phyloP scores from a whole-genome alignment of 2,888 invertebrate genomes.

The Acleris cristana region DNA sequence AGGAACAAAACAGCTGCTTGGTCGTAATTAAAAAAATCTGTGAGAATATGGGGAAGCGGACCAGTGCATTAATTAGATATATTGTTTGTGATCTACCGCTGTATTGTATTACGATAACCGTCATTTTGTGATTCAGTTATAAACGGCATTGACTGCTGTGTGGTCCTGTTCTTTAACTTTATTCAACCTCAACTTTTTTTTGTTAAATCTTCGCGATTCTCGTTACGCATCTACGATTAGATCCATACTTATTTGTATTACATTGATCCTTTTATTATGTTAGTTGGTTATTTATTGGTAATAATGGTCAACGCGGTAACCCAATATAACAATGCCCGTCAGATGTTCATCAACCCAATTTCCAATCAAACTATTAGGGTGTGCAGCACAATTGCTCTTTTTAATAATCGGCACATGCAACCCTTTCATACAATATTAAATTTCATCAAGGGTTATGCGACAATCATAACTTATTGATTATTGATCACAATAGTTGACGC shows the following conservation, averaged over 20 bases:
- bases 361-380: constrained; percentile 48
- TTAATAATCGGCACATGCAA: constrained; percentile 48
- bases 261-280: neutral
- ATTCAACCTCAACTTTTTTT: neutral
- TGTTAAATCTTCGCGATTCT: neutral
- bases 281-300: constrained; percentile 1
- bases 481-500: constrained; percentile 64
- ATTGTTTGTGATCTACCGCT: constrained; percentile 51
- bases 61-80: constrained; percentile 65
- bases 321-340: constrained; percentile 37
- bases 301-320: constrained; percentile 29
- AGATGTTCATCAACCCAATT: constrained; percentile 42
- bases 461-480: constrained; percentile 66
- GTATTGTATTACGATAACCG: constrained; percentile 40
- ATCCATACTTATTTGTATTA: neutral
- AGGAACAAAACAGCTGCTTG: constrained; percentile 74
- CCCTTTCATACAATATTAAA: constrained; percentile 73
- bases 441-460: constrained; percentile 63
- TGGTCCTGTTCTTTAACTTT: neutral
- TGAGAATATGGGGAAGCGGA: constrained; percentile 72
- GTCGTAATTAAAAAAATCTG: constrained; percentile 77
- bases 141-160: neutral
- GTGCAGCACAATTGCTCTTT: constrained; percentile 57
- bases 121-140: constrained; percentile 1
- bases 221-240: neutral